Evolutionary conservation across 1,140 invertebrate species (phyloP).

Genomic region (Venturia canescens): DNA sequence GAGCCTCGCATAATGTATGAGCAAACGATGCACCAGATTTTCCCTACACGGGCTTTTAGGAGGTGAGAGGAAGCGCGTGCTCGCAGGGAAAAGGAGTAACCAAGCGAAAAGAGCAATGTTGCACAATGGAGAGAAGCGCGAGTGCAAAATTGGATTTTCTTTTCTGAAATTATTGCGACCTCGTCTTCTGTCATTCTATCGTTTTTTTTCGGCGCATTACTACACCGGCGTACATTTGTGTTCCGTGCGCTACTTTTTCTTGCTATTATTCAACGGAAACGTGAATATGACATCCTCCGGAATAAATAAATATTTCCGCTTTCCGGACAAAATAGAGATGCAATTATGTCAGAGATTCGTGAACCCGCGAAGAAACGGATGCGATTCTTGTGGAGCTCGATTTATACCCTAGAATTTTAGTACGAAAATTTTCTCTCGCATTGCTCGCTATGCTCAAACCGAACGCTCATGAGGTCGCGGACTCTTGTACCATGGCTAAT

Average conservation of each 20-base stretch:
- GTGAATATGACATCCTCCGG: not conserved
- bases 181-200: slow-evolving; percentile 24
- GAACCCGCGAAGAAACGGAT: not conserved
- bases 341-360: not conserved
- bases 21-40: slow-evolving; percentile 37
- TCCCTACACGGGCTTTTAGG: not conserved
- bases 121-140: not conserved
- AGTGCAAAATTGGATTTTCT: slow-evolving; percentile 37
- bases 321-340: not conserved
- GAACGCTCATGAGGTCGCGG: not conserved
- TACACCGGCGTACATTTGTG: not conserved
- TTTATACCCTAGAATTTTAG: not conserved
- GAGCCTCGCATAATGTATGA: slow-evolving; percentile 42
- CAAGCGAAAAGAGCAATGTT: slow-evolving; percentile 9
- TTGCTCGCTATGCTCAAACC: too few species aligned
- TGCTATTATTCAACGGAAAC: not conserved
- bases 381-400: not conserved
- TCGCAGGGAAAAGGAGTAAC: slow-evolving; percentile 4
- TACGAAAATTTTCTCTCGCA: too few species aligned
- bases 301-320: slow-evolving; percentile 1
- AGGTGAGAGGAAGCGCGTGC: not conserved
- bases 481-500: not conserved
- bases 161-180: slow-evolving; percentile 34
- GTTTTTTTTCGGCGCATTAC: not conserved
- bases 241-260: not conserved